Conservation (phyloP, 2,888 invertebrate genomes). For the Lithophane semibrunnea region DNA sequence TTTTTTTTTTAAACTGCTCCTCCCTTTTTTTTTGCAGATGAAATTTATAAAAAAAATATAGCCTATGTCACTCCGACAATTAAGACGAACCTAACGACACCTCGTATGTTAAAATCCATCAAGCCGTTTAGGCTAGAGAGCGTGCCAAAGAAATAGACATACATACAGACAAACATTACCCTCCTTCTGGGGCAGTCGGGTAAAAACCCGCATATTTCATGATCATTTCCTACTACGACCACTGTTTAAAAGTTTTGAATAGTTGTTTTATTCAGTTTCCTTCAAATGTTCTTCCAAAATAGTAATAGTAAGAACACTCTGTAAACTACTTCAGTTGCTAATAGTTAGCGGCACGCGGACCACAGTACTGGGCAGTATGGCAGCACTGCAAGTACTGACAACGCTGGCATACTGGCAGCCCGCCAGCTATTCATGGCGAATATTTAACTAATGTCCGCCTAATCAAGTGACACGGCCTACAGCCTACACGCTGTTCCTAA, state of each 20-base stretch:
- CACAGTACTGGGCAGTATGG: slow-evolving; percentile 16
- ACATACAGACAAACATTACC: too few species aligned
- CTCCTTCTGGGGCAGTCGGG: too few species aligned
- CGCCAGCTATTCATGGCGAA: slow-evolving; percentile 51
- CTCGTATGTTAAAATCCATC: too few species aligned
- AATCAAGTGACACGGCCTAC: slow-evolving; percentile 55
- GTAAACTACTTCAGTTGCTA: slow-evolving; percentile 43
- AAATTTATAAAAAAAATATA: too few species aligned
- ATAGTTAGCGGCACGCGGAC: slow-evolving; percentile 35
- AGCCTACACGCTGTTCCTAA: slow-evolving; percentile 42
- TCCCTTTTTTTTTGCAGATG: too few species aligned
- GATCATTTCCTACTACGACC: background rate
- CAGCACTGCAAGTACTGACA: slow-evolving; percentile 13
- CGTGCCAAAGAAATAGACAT: too few species aligned
- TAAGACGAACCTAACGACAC: too few species aligned
- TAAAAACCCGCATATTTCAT: background rate
- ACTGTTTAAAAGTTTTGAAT: background rate
- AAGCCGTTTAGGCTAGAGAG: too few species aligned
- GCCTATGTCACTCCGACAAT: too few species aligned
- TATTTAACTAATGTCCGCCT: slow-evolving; percentile 48
- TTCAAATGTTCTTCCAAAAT: background rate
- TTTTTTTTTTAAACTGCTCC: too few species aligned
- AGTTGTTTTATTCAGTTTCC: background rate
- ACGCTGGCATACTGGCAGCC: slow-evolving; percentile 30
- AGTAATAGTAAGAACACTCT: background rate